These are phyloP conservation scores for Priocnemis perturbator DNA, from an alignment of 2,888 invertebrate genomes.

Conservation along the genomic window DNA sequence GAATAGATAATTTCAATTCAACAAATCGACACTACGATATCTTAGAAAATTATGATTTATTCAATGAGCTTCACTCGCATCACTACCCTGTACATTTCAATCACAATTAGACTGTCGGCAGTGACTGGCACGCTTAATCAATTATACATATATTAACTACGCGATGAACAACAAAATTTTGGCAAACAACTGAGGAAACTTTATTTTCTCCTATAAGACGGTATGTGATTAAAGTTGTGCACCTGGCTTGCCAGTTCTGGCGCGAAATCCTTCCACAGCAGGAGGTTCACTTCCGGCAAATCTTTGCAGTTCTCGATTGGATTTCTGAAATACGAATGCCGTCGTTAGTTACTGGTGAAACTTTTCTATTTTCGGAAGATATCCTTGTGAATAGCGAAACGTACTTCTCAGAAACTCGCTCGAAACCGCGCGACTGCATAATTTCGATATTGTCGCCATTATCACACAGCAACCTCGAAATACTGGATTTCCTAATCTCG, in stretches of 20 bases:
- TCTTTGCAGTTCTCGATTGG: slow-evolving; percentile 80
- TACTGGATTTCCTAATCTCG: slow-evolving; percentile 86
- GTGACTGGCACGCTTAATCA: too few species aligned
- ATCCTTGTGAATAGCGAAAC: slow-evolving; percentile 49
- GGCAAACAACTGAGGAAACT: too few species aligned
- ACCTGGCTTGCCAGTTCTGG: background rate
- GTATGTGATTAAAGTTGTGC: background rate
- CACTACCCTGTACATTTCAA: too few species aligned
- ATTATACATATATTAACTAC: too few species aligned
- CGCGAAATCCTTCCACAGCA: slow-evolving; percentile 77
- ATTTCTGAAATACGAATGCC: slow-evolving; percentile 78
- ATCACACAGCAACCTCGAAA: slow-evolving; percentile 88
- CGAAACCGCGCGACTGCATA: slow-evolving; percentile 76
- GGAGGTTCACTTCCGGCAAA: slow-evolving; percentile 81
- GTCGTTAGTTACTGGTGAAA: background rate
- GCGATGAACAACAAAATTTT: too few species aligned
- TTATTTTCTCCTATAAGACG: background rate
- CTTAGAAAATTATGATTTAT: too few species aligned
- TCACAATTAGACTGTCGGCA: too few species aligned
- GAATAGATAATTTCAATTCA: too few species aligned
- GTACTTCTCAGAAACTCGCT: slow-evolving; percentile 79
- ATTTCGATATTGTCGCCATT: slow-evolving; percentile 79
- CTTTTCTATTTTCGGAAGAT: background rate
- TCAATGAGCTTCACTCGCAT: too few species aligned
- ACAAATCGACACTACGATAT: too few species aligned